A percentile compares a stretch with the other conserved stretches of the same genome.
phyloP scores from a whole-genome alignment of 2,888 invertebrate genomes.

The Pachydiplax longipennis region DNA sequence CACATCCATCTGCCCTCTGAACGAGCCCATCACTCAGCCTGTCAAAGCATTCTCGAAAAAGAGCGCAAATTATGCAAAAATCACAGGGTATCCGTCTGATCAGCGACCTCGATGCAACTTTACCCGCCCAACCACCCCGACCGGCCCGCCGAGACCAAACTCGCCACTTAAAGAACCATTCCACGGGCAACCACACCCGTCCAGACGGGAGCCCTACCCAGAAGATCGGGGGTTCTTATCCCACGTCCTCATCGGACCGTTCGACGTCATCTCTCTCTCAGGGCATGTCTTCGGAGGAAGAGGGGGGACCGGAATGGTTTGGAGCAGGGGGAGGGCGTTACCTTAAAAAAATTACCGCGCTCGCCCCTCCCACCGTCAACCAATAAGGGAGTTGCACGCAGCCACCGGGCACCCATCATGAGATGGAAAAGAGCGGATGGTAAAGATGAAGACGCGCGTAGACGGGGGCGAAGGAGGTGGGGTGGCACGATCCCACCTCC shows the following conservation, averaged over 20 bases:
- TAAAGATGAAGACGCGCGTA: constrained; percentile 16
- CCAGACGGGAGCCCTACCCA: constrained; percentile 19
- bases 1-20: neutral
- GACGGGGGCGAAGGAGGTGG: neutral
- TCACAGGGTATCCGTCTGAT: constrained; percentile 35
- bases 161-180: neutral
- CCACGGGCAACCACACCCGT: neutral
- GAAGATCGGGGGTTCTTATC: constrained; percentile 38
- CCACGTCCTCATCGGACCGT: constrained; percentile 31
- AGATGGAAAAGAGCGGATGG: constrained; percentile 22
- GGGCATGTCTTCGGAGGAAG: neutral
- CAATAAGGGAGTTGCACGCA: constrained; percentile 3
- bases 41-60: constrained; percentile 38
- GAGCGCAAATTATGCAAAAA: constrained; percentile 41
- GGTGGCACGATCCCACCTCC: neutral
- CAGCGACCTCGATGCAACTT: neutral
- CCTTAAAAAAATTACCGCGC: neutral
- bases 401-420: constrained; percentile 34
- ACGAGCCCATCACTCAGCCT: constrained; percentile 31
- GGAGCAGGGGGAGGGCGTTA: constrained; percentile 16
- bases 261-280: constrained; percentile 11
- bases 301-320: neutral
- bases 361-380: constrained; percentile 35
- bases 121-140: neutral
- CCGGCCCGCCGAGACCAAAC: neutral